Base-by-base conservation (phyloP, 2,113 vertebrate species). In the Hydrolagus affinis region DNA sequence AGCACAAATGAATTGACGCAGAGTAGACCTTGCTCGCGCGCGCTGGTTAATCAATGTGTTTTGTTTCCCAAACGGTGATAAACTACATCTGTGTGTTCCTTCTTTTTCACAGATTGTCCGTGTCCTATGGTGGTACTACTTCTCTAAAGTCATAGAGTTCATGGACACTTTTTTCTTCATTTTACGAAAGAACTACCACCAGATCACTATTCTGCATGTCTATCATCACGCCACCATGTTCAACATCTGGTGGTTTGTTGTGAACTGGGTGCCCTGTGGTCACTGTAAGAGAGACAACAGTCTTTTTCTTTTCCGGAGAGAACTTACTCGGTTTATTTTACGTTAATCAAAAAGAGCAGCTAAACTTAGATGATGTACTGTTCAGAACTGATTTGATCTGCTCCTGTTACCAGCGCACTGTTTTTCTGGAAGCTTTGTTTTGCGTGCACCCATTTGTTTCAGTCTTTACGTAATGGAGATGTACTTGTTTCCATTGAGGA, bases 121-220 rank as follows among this genome's bases (percentile, higher is more conserved):
- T 0, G 95, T 95, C 77, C 95, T 99, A 59, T 99, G 98, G 97
- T 99, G 97, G 98, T 99, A 99, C 89, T 99, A 99, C 91, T 98
- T 99, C 91, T 99, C 98, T 89, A 99, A 99, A 89, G 91, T 98
- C 88, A 96, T 99, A 4, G 98, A 99, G 87, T 98, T 99, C 89
- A 98, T 97, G 96, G 98, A 99, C 91, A 99, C 98, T n/a, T 95
- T 99, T 88, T 99, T 99, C 92, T 99, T 99, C 90, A 95, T 99
- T 89, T 91, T 99, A 87, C 94, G 96, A 44, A 99, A 99, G 90
- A 99, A 98, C 90, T 95, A 95, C 90, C 95, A 98, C 89, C 97
- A 99, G 93, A 94, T 99, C 91, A 98, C 96, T 0, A 94, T 98
- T 86, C 95, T 99, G 83, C 98, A 99, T 21, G 93, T 99, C 88